Evolutionary conservation across 2,888 invertebrate genomes (phyloP).

Genomic region (Uropetala carovei): DNA sequence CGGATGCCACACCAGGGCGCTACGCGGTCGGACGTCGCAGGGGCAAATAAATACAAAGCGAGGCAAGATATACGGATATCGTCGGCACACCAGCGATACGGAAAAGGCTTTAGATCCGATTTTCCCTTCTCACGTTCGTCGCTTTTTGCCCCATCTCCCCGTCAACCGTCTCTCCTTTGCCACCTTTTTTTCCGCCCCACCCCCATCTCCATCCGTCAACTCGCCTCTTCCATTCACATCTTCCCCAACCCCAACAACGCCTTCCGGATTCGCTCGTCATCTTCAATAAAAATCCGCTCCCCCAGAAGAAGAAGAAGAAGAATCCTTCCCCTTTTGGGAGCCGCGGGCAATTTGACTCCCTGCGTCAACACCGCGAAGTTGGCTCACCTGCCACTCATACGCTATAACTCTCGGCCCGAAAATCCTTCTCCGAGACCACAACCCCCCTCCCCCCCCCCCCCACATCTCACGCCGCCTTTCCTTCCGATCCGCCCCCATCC

Average conservation of each 20-base stretch:
- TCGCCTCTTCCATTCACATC: neutral
- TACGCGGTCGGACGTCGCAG: too few relatives aligned
- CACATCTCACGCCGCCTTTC: neutral
- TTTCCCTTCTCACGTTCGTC: too few relatives aligned
- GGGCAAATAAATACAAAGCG: too few relatives aligned
- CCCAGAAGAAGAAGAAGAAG: neutral
- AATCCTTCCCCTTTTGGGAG: neutral
- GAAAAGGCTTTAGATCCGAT: too few relatives aligned
- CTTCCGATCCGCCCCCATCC: neutral
- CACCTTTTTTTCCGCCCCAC: too few relatives aligned
- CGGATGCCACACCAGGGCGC: too few relatives aligned
- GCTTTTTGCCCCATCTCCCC: too few relatives aligned
- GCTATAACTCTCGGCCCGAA: neutral
- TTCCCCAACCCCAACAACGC: neutral
- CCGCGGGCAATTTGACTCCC: neutral
- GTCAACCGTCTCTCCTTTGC: too few relatives aligned
- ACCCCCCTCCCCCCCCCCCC: neutral
- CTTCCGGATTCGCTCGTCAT: neutral
- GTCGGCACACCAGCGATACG: too few relatives aligned
- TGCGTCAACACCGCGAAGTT: conserved; percentile 6
- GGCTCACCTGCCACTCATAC: conserved; percentile 9
- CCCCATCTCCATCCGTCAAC: too few relatives aligned
- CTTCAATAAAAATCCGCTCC: neutral
- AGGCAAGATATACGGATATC: too few relatives aligned
- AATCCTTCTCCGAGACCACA: neutral